phyloP scores from a whole-genome alignment of 2,797 vertebrate genomes.

The Phoeniculus purpureus region DNA sequence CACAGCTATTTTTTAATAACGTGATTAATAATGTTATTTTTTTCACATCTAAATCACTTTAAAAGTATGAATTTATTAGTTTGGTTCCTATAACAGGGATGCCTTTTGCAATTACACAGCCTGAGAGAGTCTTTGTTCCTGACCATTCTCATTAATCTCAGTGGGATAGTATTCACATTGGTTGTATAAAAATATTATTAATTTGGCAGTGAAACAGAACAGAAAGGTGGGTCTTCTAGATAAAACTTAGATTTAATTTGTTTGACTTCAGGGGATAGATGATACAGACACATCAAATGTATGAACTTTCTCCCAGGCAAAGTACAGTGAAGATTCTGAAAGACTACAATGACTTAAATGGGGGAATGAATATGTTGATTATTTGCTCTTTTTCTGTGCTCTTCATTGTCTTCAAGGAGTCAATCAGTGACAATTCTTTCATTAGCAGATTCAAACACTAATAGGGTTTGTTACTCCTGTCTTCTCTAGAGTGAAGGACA shows the following conservation, averaged over 20 bases:
- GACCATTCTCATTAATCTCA: background rate
- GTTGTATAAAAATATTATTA: background rate
- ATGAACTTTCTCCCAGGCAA: background rate
- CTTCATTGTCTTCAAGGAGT: background rate
- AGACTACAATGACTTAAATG: background rate
- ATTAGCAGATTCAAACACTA: background rate
- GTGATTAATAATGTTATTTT: background rate
- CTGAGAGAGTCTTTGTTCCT: background rate
- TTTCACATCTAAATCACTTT: background rate
- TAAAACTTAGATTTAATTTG: background rate
- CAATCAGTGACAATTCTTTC: background rate
- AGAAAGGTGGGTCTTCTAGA: background rate
- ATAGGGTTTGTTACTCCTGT: background rate
- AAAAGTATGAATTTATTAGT: background rate
- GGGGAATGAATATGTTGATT: background rate
- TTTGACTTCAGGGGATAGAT: background rate
- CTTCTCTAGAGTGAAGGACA: background rate
- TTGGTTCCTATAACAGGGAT: background rate
- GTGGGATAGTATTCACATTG: background rate
- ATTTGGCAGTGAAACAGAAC: background rate
- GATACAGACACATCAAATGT: background rate
- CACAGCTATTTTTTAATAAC: background rate
- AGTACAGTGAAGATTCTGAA: background rate
- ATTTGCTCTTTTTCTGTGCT: background rate
- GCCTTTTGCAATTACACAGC: background rate